A percentile compares a stretch with the other conserved stretches of the same genome.
These are phyloP conservation scores for Ascidia mentula DNA, from an alignment of 23 tunicate genomes.

Conservation along the genomic window DNA sequence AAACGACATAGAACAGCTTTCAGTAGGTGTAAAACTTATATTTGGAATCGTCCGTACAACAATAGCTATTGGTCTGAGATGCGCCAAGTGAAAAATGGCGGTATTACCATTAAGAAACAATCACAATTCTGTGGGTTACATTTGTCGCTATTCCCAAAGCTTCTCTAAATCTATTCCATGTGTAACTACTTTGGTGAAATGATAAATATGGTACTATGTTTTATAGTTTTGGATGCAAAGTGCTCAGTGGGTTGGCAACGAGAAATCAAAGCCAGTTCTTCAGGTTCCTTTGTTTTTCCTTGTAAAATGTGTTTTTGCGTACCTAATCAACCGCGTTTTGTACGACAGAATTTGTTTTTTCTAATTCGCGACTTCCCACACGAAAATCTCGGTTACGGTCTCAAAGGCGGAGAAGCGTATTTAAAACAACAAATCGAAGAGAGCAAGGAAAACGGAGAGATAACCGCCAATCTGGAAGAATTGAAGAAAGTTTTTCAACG, in stretches of 20 bases:
- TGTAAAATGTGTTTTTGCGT: too few species aligned
- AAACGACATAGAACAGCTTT: background rate
- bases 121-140: background rate
- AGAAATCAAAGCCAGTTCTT: background rate
- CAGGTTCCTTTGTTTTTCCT: too few species aligned
- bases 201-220: too few species aligned
- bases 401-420: background rate
- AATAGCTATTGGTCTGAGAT: too few species aligned
- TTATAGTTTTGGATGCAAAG: background rate
- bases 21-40: background rate
- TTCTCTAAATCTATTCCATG: too few species aligned
- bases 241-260: background rate
- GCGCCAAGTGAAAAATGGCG: too few species aligned
- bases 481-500: background rate
- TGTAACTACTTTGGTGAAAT: too few species aligned
- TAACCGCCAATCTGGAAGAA: background rate
- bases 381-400: background rate
- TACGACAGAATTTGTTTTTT: background rate
- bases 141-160: too few species aligned
- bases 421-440: background rate
- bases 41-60: too few species aligned
- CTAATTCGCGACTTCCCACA: background rate
- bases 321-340: too few species aligned
- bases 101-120: background rate
- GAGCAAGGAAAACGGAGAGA: background rate